phyloP scores from a whole-genome alignment of 2,797 vertebrate genomes.

The Characodon lateralis region DNA sequence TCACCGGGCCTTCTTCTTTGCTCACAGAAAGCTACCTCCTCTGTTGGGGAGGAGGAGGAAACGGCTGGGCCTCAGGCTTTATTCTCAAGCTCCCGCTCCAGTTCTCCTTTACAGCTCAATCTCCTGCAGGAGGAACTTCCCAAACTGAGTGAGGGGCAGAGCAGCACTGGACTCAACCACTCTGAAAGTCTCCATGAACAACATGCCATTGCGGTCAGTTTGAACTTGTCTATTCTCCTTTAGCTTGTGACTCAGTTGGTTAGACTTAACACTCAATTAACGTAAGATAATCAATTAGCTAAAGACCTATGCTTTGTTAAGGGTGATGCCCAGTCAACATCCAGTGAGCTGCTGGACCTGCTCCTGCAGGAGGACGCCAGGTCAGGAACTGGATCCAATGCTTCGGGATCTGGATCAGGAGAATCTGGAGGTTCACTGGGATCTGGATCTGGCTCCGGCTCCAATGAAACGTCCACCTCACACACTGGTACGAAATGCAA shows the following conservation, averaged over 20 bases:
- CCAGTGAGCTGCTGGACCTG: slow-evolving; percentile 75
- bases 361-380: slow-evolving; percentile 76
- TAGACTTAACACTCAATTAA: background rate
- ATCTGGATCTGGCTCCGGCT: slow-evolving; percentile 67
- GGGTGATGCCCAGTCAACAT: slow-evolving; percentile 73
- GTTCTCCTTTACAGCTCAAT: slow-evolving; percentile 89
- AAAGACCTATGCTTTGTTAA: slow-evolving; percentile 40
- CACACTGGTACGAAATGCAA: slow-evolving; percentile 73
- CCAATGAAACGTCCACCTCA: slow-evolving; percentile 78
- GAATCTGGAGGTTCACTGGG: slow-evolving; percentile 76
- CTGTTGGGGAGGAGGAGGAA: slow-evolving; percentile 73
- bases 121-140: slow-evolving; percentile 88
- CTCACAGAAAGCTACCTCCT: slow-evolving; percentile 66
- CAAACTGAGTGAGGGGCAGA: slow-evolving; percentile 68
- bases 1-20: slow-evolving; percentile 42
- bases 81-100: slow-evolving; percentile 85
- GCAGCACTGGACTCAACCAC: slow-evolving; percentile 55
- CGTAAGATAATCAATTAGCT: too few species aligned
- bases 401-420: slow-evolving; percentile 80
- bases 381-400: slow-evolving; percentile 79
- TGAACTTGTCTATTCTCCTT: background rate
- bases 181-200: slow-evolving; percentile 71
- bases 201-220: slow-evolving; percentile 63
- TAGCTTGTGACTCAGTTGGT: background rate
- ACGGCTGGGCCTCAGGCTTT: slow-evolving; percentile 65